Evolutionary conservation across 1,140 invertebrate species (phyloP).

Genomic region (Archivesica marissinica): DNA sequence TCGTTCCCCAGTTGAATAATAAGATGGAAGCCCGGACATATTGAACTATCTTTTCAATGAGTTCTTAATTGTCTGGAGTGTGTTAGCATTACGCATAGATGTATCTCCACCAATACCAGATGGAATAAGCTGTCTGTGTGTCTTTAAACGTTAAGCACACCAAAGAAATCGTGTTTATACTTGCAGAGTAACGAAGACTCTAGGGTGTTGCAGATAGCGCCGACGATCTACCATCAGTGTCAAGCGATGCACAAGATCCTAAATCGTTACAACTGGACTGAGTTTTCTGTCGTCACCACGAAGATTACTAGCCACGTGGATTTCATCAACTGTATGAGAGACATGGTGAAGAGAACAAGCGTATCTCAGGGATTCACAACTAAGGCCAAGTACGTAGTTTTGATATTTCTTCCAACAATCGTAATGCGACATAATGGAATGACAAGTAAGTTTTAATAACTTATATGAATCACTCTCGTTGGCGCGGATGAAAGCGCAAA

Average conservation of each 20-base stretch:
- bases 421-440: no score
- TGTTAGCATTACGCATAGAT: no score
- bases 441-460: no score
- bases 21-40: no score
- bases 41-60: no score
- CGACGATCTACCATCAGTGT: constrained; percentile 96
- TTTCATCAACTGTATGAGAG: constrained; percentile 94
- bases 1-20: no score
- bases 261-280: constrained; percentile 97
- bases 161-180: neutral
- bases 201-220: constrained; percentile 91
- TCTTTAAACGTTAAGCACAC: neutral
- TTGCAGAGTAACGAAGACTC: constrained; percentile 73
- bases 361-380: constrained; percentile 48
- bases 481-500: no score
- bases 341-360: constrained; percentile 59
- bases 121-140: no score
- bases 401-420: neutral
- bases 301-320: constrained; percentile 97
- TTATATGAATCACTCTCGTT: no score
- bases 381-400: constrained; percentile 48
- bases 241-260: constrained; percentile 96
- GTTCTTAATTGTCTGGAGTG: no score
- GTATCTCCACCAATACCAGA: no score
- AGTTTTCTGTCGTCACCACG: constrained; percentile 93